A percentile compares a stretch with the other conserved stretches of the same genome.
Conservation (phyloP, 2,888 invertebrate species). For the Globia sparganii region DNA sequence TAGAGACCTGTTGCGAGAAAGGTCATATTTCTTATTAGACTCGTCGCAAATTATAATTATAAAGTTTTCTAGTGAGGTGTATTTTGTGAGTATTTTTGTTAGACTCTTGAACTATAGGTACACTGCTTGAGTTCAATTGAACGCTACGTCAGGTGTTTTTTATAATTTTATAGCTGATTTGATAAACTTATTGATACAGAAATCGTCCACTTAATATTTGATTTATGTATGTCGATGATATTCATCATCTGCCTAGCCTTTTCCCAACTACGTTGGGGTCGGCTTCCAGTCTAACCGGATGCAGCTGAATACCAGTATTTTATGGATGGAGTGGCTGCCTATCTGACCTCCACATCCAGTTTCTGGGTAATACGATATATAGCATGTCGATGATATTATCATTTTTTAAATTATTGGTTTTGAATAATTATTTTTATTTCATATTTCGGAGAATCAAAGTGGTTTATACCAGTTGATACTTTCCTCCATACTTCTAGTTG, state of each 20-base stretch:
- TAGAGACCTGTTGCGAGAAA: neutral
- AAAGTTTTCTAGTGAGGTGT: neutral
- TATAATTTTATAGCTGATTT: neutral
- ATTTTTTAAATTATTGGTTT: neutral
- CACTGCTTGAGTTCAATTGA: neutral
- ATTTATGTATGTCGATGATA: neutral
- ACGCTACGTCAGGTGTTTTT: neutral
- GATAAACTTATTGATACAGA: too few relatives aligned
- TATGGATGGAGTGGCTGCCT: too few relatives aligned
- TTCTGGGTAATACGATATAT: too few relatives aligned
- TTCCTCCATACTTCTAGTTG: neutral
- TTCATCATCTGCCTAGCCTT: too few relatives aligned
- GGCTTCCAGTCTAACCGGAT: too few relatives aligned
- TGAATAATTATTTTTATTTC: neutral
- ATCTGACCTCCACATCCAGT: too few relatives aligned
- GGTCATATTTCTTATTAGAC: conserved; percentile 13
- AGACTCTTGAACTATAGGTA: neutral
- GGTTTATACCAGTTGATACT: neutral
- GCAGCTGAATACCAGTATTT: too few relatives aligned
- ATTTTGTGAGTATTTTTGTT: neutral
- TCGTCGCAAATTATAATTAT: neutral
- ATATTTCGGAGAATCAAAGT: neutral
- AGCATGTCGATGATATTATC: neutral
- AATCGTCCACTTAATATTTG: neutral
- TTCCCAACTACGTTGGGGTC: too few relatives aligned